Evolutionary conservation across 1,140 invertebrate species (phyloP).

Genomic region (Polypedilum vanderplanki): DNA sequence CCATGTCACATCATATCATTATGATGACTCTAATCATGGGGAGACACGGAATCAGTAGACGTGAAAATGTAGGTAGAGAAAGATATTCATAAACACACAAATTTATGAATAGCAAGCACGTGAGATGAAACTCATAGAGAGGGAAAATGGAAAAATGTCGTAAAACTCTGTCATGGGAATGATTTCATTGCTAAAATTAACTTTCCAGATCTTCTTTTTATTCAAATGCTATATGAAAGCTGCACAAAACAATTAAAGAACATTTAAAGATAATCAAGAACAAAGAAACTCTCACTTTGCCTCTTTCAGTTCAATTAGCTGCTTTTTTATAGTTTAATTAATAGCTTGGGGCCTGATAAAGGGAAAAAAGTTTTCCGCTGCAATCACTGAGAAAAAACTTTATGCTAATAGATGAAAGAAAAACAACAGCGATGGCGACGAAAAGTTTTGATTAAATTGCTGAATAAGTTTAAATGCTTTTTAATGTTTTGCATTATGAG

Average conservation of each 20-base stretch:
- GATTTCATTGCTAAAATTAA: neutral
- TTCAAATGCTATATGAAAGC: neutral
- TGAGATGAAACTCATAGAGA: neutral
- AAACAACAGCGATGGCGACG: too few species aligned
- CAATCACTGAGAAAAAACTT: too few species aligned
- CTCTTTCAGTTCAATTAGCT: neutral
- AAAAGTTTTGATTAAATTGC: too few species aligned
- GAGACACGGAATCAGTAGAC: neutral
- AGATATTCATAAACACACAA: neutral
- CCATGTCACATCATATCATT: neutral
- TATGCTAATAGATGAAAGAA: too few species aligned
- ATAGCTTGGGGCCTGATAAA: neutral
- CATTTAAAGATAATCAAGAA: neutral
- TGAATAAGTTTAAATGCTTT: too few species aligned
- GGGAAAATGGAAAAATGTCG: neutral
- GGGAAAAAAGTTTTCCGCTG: too few species aligned
- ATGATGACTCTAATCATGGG: slow-evolving; percentile 22
- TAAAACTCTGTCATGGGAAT: neutral
- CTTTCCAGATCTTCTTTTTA: neutral
- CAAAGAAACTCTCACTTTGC: neutral
- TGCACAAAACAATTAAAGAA: neutral
- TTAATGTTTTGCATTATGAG: too few species aligned
- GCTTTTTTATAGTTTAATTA: neutral
- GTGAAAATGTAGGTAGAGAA: slow-evolving; percentile 22
- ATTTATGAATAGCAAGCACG: neutral